phyloP scores from a whole-genome alignment of 1,140 invertebrate genomes.

The Drosophila ananassae region DNA sequence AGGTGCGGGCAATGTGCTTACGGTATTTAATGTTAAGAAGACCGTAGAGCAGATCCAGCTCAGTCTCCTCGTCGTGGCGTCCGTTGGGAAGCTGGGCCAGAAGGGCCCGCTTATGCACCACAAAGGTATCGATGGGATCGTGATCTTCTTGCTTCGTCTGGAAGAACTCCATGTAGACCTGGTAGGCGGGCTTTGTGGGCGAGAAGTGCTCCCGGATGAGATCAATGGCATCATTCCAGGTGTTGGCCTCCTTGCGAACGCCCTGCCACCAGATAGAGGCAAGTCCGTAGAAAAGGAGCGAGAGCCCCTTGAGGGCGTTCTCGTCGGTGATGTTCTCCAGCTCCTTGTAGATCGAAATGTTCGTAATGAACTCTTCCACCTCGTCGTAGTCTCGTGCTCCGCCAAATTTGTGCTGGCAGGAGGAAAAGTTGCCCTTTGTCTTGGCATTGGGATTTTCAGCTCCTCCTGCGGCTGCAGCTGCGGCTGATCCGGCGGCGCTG shows the following conservation, averaged over 20 bases:
- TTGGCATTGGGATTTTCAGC: conserved; percentile 25
- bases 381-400: conserved; percentile 69
- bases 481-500: conserved; percentile 38
- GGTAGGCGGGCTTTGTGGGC: conserved; percentile 73
- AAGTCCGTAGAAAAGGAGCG: conserved; percentile 79
- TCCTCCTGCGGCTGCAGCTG: conserved; percentile 44
- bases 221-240: conserved; percentile 70
- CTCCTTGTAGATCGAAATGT: conserved; percentile 69
- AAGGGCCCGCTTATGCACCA: conserved; percentile 74
- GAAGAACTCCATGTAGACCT: conserved; percentile 79
- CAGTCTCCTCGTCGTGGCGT: conserved; percentile 76
- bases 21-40: conserved; percentile 77
- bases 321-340: conserved; percentile 75
- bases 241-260: conserved; percentile 77
- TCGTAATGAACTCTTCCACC: conserved; percentile 78
- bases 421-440: conserved; percentile 70
- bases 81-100: conserved; percentile 75
- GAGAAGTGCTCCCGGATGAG: conserved; percentile 76
- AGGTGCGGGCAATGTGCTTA: conserved; percentile 67
- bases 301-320: conserved; percentile 82
- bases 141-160: conserved; percentile 65
- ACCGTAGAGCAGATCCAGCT: conserved; percentile 79
- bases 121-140: conserved; percentile 72
- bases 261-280: conserved; percentile 85
- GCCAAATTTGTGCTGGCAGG: conserved; percentile 59